A percentile compares a stretch with the other conserved stretches of the same genome.
phyloP scores from a whole-genome alignment of 2,888 invertebrate species.

The Trichogramma evanescens region DNA sequence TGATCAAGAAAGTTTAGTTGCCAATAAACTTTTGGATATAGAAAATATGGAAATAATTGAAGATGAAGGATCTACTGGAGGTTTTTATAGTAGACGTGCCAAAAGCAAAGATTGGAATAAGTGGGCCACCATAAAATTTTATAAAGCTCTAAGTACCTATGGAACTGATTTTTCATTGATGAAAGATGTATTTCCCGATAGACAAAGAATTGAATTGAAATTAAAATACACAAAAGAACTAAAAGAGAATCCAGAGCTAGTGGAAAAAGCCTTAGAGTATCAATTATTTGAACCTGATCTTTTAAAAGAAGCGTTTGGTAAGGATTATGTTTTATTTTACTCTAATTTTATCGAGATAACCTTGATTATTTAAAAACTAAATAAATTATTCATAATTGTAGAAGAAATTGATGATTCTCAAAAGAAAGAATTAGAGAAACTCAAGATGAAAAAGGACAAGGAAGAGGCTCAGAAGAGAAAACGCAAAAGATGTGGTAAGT shows the following conservation, averaged over 20 bases:
- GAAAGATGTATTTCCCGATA: constrained; percentile 71
- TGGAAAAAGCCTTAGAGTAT: constrained; percentile 69
- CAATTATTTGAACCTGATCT: constrained; percentile 62
- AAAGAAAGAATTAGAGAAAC: constrained; percentile 25
- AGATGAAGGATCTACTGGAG: constrained; percentile 54
- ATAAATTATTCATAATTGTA: constrained; percentile 19
- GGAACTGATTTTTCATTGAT: constrained; percentile 92
- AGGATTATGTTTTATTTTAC: constrained; percentile 29
- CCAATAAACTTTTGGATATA: constrained; percentile 65
- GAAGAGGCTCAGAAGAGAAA: constrained; percentile 20
- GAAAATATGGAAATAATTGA: constrained; percentile 62
- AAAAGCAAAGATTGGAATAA: constrained; percentile 69
- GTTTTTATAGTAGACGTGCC: constrained; percentile 62
- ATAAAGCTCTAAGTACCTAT: constrained; percentile 78
- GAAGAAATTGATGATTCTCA: constrained; percentile 32
- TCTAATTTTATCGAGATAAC: neutral
- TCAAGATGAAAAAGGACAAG: constrained; percentile 14
- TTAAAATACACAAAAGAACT: constrained; percentile 92
- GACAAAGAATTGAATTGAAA: constrained; percentile 77
- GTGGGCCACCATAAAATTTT: constrained; percentile 82
- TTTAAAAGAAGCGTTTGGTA: constrained; percentile 54
- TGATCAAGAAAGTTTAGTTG: constrained; percentile 77
- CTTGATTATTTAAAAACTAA: neutral
- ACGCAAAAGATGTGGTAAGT: constrained; percentile 26
- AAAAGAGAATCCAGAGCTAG: constrained; percentile 60